phyloP scores from a whole-genome alignment of 1,140 invertebrate species.

The Drosophila willistoni region DNA sequence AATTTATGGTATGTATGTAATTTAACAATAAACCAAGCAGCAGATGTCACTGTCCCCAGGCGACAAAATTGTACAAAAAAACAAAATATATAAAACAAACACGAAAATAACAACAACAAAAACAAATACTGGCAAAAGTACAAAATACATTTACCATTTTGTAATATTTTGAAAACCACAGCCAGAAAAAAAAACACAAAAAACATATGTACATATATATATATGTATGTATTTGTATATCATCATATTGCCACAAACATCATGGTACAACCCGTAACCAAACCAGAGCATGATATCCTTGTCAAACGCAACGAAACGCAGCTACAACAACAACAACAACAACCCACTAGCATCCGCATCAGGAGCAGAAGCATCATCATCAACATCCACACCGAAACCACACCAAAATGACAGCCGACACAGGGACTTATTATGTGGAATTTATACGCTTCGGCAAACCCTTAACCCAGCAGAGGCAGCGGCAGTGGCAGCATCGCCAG shows the following conservation, averaged over 20 bases:
- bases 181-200: conserved; percentile 18
- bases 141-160: conserved; percentile 67
- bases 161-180: conserved; percentile 74
- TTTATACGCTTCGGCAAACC: conserved; percentile 69
- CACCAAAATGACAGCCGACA: conserved; percentile 52
- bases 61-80: conserved; percentile 12
- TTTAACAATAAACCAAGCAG: conserved; percentile 73
- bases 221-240: conserved; percentile 15
- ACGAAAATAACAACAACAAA: conserved; percentile 41
- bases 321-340: conserved; percentile 30
- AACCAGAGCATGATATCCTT: conserved; percentile 61
- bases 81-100: background rate
- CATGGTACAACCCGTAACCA: conserved; percentile 25
- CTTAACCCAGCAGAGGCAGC: conserved; percentile 20
- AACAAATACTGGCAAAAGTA: conserved; percentile 15
- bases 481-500: background rate
- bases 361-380: conserved; percentile 30
- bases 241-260: conserved; percentile 30
- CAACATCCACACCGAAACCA: conserved; percentile 49
- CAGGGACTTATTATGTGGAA: conserved; percentile 73
- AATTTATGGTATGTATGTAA: conserved; percentile 69
- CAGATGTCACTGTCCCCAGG: conserved; percentile 22
- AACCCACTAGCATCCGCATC: conserved; percentile 10
- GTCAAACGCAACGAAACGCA: conserved; percentile 53
- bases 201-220: background rate